Evolutionary conservation across 1,140 invertebrate species (phyloP).

Genomic region (Glomeris maerens): DNA sequence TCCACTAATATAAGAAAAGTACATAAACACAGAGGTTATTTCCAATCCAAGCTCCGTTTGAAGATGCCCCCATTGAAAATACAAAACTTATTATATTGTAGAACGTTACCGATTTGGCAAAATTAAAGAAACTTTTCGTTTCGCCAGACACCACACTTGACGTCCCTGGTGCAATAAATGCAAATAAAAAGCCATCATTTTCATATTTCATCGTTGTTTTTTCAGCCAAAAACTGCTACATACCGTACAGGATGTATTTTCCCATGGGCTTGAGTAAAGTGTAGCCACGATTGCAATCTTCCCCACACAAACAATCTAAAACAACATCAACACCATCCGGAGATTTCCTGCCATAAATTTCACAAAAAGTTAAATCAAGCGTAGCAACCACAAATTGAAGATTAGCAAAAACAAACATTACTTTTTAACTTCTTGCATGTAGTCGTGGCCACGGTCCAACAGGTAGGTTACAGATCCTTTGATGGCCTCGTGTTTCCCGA

Average conservation of each 20-base stretch:
- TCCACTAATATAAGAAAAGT: too few relatives aligned
- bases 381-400: conserved; percentile 4
- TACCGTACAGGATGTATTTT: conserved; percentile 72
- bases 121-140: conserved; percentile 37
- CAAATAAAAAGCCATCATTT: background rate
- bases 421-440: conserved; percentile 69
- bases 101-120: conserved; percentile 36
- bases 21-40: too few relatives aligned
- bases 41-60: too few relatives aligned
- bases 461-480: conserved; percentile 58
- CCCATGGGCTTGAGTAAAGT: conserved; percentile 74
- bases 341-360: conserved; percentile 39
- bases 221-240: conserved; percentile 11
- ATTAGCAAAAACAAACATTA: conserved; percentile 33
- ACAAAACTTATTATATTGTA: too few relatives aligned
- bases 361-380: background rate
- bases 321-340: conserved; percentile 73
- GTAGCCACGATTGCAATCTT: conserved; percentile 73
- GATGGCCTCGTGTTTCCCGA: conserved; percentile 65
- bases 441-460: conserved; percentile 59
- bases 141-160: conserved; percentile 36
- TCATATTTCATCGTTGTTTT: background rate
- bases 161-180: conserved; percentile 25
- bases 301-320: conserved; percentile 72
- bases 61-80: too few relatives aligned